These are phyloP conservation scores for Conopomorpha cramerella DNA, from an alignment of 1,140 invertebrate species.

Conservation along the genomic window DNA sequence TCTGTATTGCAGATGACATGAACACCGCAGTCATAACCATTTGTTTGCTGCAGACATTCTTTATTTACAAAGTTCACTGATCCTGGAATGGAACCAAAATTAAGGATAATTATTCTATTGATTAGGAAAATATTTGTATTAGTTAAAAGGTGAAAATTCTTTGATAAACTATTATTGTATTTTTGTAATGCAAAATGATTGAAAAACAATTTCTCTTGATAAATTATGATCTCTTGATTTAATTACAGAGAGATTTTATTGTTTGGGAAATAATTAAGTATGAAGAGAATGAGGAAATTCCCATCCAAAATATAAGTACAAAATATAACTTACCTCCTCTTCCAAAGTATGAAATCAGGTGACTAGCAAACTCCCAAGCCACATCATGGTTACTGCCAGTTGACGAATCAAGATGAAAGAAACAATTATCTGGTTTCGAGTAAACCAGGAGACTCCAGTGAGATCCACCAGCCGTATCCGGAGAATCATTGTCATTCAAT, in stretches of 20 bases:
- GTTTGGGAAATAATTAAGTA: too few relatives aligned
- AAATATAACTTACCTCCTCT: constrained; percentile 27
- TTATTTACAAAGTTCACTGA: constrained; percentile 42
- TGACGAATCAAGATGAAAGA: constrained; percentile 82
- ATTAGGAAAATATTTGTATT: constrained; percentile 1
- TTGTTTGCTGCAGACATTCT: constrained; percentile 70
- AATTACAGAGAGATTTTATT: too few relatives aligned
- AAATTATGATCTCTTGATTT: too few relatives aligned
- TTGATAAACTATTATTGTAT: too few relatives aligned
- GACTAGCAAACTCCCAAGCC: constrained; percentile 59
- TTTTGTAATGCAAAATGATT: too few relatives aligned
- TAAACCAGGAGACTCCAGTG: constrained; percentile 88
- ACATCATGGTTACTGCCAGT: constrained; percentile 61
- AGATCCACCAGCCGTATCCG: constrained; percentile 74
- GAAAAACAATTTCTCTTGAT: too few relatives aligned
- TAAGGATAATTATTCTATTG: constrained; percentile 7
- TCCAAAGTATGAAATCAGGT: constrained; percentile 40
- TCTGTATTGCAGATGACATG: constrained; percentile 79
- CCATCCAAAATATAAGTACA: too few relatives aligned
- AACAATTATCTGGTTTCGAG: constrained; percentile 68
- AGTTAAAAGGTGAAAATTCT: too few relatives aligned
- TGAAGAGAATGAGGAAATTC: too few relatives aligned
- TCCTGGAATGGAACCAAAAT: constrained; percentile 27
- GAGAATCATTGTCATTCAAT: constrained; percentile 80
- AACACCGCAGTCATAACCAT: constrained; percentile 83